Evolutionary conservation across 2,888 invertebrate genomes (phyloP), one percentile per base, ranked within the genome.

Genomic region (Perizoma affinitatum): DNA sequence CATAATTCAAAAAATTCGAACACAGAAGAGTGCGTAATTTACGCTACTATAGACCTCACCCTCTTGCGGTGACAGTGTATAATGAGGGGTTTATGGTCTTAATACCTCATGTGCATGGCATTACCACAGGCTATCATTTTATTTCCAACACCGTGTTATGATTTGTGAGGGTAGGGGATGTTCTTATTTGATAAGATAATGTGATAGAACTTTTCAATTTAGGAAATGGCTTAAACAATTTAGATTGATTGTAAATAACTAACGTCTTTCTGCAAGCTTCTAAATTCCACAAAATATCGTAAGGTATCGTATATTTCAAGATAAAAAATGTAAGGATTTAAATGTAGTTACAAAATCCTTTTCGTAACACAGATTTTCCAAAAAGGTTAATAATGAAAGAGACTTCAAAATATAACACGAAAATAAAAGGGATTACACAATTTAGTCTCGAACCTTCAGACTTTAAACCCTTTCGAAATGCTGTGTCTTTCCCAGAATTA

Each of bases 71-170:
- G 58, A 45, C 50, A 42, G 56, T 53, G 56, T 59, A 54, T 63
- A 61, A 68, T 58, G 65, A 64, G 60, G 62, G 62, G 61, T 65
- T 65, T 65, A 65, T 59, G 55, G 47, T 47, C 56, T 54, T 58
- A 56, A 66, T 64, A 58, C 51, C 51, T 52, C 58, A 43, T 53
- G 53, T 50, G 45, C 50, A 33, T 7, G 47, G 7, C 41, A 11
- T 46, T 51, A 41, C 42, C 8, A 34, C 46, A 46, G 45, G 35
- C 34, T 35, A 22, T n/a, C 42, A 43, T 42, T 11, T 45, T 51
- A 45, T 45, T 44, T 38, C 5, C 35, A 43, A 44, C 11, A 11
- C 11, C 22, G 22, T 7, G 4, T 6, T 22, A 6, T 42, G 5
- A 10, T 42, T 42, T 42, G n/a, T 5, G 38, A 22, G 22, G 22